phyloP scores from a whole-genome alignment of 2,797 vertebrate species.

The Limosa lapponica region DNA sequence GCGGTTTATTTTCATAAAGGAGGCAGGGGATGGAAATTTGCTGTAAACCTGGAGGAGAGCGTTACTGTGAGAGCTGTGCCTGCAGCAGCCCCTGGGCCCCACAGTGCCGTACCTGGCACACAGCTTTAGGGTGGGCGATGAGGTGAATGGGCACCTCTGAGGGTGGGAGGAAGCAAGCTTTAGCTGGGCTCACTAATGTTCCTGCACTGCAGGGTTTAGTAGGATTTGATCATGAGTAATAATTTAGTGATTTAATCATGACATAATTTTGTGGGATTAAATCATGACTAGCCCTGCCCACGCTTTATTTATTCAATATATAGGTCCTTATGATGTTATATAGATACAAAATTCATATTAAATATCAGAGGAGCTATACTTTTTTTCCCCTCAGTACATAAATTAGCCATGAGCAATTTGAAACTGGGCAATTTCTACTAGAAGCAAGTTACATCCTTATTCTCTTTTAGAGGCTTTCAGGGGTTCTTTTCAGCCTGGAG shows the following conservation, averaged over 20 bases:
- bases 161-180: background rate
- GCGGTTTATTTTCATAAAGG: background rate
- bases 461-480: background rate
- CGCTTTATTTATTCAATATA: background rate
- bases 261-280: constrained; percentile 16
- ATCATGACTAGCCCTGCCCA: background rate
- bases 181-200: background rate
- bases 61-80: background rate
- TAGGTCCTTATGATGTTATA: background rate
- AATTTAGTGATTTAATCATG: background rate
- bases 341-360: background rate
- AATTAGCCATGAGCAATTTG: background rate
- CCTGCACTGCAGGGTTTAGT: background rate
- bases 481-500: background rate
- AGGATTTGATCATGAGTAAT: background rate
- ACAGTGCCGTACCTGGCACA: rapidly evolving
- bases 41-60: background rate
- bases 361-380: background rate
- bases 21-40: background rate
- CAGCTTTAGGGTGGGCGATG: rapidly evolving
- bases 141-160: background rate
- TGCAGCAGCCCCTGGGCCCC: background rate
- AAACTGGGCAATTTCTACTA: background rate
- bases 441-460: background rate
- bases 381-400: background rate